Percentiles rank a stretch among this genome's conserved stretches.
Conservation (phyloP, 2,113 vertebrate genomes). For the Brachirus orientalis region DNA sequence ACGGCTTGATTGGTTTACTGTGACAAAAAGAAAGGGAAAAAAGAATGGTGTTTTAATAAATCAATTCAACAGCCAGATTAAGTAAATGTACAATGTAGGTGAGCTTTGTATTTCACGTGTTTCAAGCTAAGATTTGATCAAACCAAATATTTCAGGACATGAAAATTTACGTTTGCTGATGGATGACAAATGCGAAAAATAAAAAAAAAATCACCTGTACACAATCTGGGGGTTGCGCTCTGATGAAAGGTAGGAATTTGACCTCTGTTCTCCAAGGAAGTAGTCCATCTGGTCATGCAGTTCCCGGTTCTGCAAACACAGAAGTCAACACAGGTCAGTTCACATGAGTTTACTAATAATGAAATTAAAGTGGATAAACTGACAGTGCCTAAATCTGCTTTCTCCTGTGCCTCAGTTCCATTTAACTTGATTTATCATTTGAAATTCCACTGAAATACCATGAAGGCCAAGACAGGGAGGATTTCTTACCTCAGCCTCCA, state of each 20-base stretch:
- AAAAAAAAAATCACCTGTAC: constrained; percentile 81
- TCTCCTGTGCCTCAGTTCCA: neutral
- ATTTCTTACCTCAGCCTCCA: constrained; percentile 89
- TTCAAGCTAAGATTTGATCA: neutral
- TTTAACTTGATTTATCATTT: neutral
- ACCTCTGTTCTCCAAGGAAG: constrained; percentile 84
- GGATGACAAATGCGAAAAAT: too few species aligned
- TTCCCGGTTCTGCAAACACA: constrained; percentile 87
- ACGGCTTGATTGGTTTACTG: constrained; percentile 83
- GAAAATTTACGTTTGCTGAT: neutral
- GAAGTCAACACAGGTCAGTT: constrained; percentile 10
- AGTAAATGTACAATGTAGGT: too few species aligned
- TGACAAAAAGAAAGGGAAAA: neutral
- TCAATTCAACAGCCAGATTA: too few species aligned
- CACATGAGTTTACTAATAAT: neutral
- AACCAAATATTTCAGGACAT: too few species aligned
- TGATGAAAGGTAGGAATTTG: constrained; percentile 76
- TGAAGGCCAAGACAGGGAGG: neutral
- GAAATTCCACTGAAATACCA: constrained; percentile 12
- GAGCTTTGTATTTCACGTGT: too few species aligned
- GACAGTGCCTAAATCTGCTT: neutral
- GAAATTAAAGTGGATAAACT: too few species aligned
- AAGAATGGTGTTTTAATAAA: too few species aligned
- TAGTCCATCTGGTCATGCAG: constrained; percentile 94
- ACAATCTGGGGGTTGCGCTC: constrained; percentile 83